Evolutionary conservation across 2,797 vertebrate genomes (phyloP).

Genomic region (Amazonetta brasiliensis): DNA sequence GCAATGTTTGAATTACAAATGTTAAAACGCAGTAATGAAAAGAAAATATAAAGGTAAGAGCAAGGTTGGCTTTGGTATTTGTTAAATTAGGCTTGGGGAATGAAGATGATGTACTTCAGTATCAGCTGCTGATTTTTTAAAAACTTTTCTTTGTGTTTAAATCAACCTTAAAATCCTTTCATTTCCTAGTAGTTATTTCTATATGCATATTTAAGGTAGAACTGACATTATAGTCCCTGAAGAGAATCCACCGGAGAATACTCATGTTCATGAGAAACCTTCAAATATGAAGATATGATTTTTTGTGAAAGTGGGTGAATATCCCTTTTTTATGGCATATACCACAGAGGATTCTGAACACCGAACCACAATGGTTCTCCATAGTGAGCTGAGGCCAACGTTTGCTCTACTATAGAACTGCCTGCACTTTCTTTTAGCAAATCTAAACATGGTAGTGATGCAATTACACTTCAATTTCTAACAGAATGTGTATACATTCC

Average conservation of each 20-base stretch:
- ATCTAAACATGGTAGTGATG: background rate
- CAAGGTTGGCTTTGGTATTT: background rate
- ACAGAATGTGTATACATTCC: background rate
- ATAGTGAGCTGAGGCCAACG: background rate
- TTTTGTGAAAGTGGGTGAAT: background rate
- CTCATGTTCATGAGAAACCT: background rate
- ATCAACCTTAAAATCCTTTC: background rate
- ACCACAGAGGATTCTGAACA: background rate
- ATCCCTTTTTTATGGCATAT: background rate
- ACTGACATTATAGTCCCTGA: background rate
- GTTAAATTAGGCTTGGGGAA: background rate
- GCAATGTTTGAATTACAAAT: background rate
- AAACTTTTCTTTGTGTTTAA: background rate
- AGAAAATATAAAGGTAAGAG: background rate
- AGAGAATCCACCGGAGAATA: background rate
- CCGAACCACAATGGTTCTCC: background rate
- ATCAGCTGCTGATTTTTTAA: fast-evolving
- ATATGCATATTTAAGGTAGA: background rate
- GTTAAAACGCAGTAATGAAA: background rate
- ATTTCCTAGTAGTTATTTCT: background rate
- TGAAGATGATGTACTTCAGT: background rate
- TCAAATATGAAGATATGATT: fast-evolving
- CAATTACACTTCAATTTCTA: background rate
- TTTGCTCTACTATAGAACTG: background rate
- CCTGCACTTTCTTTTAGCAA: background rate